Evolutionary conservation across 2,888 invertebrate species (phyloP).

Genomic region (Cephalotes varians): DNA sequence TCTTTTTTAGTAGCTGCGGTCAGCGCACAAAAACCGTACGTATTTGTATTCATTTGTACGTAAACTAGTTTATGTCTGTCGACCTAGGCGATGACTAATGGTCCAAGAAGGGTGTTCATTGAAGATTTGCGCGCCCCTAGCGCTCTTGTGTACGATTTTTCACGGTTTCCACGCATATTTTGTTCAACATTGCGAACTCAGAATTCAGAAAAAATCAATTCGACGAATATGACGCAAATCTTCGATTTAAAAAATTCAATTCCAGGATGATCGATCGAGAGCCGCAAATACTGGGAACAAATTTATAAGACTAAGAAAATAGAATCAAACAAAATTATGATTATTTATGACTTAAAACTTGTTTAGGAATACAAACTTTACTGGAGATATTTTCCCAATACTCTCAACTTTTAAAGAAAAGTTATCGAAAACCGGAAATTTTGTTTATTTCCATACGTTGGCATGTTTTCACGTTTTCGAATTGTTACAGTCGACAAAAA

Average conservation of each 20-base stretch:
- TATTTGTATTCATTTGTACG: conserved; percentile 75
- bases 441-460: neutral
- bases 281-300: conserved; percentile 50
- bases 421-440: neutral
- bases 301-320: neutral
- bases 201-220: conserved; percentile 74
- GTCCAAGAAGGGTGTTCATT: conserved; percentile 73
- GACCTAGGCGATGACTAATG: conserved; percentile 80
- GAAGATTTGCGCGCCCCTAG: conserved; percentile 68
- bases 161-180: conserved; percentile 73
- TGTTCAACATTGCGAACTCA: conserved; percentile 62
- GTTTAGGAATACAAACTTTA: neutral
- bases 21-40: conserved; percentile 28
- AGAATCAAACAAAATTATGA: neutral
- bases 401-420: neutral
- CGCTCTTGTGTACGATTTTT: conserved; percentile 78
- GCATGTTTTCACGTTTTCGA: neutral
- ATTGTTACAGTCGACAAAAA: conserved; percentile 8
- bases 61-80: conserved; percentile 77
- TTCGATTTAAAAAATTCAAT: conserved; percentile 65
- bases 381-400: neutral
- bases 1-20: conserved; percentile 44
- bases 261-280: conserved; percentile 60
- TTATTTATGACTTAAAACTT: neutral
- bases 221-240: conserved; percentile 44